Conservation (phyloP, 2,888 invertebrate species). For the Muschampia plurimacula region DNA sequence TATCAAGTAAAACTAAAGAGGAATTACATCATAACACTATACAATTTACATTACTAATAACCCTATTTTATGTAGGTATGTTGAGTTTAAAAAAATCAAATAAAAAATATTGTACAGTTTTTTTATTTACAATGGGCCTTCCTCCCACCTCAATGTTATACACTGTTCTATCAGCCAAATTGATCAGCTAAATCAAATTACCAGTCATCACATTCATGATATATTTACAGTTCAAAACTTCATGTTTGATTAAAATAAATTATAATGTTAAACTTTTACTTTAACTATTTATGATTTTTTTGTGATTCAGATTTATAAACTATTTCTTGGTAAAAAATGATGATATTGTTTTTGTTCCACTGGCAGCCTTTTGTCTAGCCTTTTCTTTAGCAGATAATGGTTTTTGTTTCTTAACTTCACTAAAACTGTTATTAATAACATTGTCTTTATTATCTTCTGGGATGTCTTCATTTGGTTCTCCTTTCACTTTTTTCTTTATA, state of each 20-base stretch:
- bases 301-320: neutral
- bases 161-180: neutral
- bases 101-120: too few species aligned
- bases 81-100: too few species aligned
- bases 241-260: too few species aligned
- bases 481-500: slow-evolving; percentile 69
- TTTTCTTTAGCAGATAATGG: slow-evolving; percentile 89
- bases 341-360: slow-evolving; percentile 92
- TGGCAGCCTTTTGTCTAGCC: slow-evolving; percentile 90
- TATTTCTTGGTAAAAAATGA: slow-evolving; percentile 89
- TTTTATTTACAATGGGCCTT: too few species aligned
- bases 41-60: too few species aligned
- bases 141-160: neutral
- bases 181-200: neutral
- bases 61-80: too few species aligned
- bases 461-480: slow-evolving; percentile 62
- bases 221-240: too few species aligned
- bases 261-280: too few species aligned
- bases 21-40: too few species aligned
- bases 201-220: too few species aligned
- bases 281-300: too few species aligned
- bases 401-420: slow-evolving; percentile 81
- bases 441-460: slow-evolving; percentile 55
- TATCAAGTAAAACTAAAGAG: too few species aligned
- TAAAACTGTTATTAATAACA: slow-evolving; percentile 62